Evolutionary conservation across 1,140 invertebrate species (phyloP).

Genomic region (Venturia canescens): DNA sequence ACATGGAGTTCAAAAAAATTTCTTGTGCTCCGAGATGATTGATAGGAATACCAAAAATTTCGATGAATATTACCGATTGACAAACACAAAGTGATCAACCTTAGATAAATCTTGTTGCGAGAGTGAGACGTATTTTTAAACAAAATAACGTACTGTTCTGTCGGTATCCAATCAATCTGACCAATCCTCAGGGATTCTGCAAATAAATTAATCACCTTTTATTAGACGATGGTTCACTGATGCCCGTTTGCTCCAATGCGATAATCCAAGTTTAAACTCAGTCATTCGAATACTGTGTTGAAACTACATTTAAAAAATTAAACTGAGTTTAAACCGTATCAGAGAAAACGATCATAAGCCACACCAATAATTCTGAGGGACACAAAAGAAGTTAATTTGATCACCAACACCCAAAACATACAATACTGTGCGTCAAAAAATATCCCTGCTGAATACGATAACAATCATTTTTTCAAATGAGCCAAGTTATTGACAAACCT

Average conservation of each 20-base stretch:
- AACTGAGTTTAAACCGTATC: too few species aligned
- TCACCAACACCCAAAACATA: background rate
- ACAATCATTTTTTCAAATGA: too few species aligned
- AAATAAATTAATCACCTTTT: slow-evolving; percentile 41
- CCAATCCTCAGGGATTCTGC: slow-evolving; percentile 62
- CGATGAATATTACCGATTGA: too few species aligned
- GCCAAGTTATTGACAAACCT: too few species aligned
- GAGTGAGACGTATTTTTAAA: slow-evolving; percentile 2
- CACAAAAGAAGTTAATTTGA: slow-evolving; percentile 9
- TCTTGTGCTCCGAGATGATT: background rate
- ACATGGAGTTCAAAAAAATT: background rate
- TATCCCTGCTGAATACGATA: too few species aligned
- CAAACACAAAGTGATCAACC: too few species aligned
- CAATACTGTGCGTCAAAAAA: background rate
- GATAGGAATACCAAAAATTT: background rate
- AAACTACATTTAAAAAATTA: too few species aligned
- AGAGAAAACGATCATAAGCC: too few species aligned
- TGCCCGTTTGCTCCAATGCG: too few species aligned
- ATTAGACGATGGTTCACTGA: slow-evolving; percentile 22
- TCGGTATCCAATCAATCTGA: slow-evolving; percentile 55
- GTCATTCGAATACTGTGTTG: too few species aligned
- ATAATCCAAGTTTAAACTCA: too few species aligned
- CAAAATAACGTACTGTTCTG: background rate
- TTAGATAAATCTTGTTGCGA: too few species aligned
- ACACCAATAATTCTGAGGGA: background rate